phyloP scores from a whole-genome alignment of 2,888 invertebrate species.

The Cryptus armator region DNA sequence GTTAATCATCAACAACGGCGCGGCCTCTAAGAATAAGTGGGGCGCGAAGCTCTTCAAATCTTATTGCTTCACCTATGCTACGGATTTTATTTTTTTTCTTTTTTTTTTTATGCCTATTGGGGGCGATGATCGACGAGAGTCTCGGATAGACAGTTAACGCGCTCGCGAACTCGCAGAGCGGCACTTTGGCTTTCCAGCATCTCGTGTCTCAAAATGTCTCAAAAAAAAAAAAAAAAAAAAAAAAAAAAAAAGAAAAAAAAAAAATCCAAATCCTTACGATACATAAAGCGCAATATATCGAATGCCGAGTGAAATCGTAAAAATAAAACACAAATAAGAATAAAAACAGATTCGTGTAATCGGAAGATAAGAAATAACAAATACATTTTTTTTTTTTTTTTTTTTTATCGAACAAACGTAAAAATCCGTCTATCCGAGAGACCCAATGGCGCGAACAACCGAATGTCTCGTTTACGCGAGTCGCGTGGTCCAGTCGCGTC shows the following conservation, averaged over 20 bases:
- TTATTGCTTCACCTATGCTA: constrained; percentile 76
- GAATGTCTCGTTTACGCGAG: constrained; percentile 46
- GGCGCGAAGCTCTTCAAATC: constrained; percentile 77
- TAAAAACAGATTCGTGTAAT: not conserved
- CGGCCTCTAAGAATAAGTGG: constrained; percentile 70
- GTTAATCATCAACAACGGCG: constrained; percentile 71
- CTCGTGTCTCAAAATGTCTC: not conserved
- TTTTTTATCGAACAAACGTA: not conserved
- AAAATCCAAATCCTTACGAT: not conserved
- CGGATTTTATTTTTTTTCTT: constrained; percentile 45
- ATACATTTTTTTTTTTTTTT: not conserved
- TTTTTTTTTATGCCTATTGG: constrained; percentile 62
- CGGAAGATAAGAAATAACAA: not conserved
- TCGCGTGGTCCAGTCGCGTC: constrained; percentile 31
- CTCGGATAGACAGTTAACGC: constrained; percentile 40
- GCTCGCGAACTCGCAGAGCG: not conserved
- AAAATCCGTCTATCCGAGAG: constrained; percentile 52
- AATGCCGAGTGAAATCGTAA: too few species aligned
- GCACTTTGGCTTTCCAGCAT: not conserved
- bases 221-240: not conserved
- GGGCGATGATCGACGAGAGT: constrained; percentile 53
- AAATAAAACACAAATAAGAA: not conserved
- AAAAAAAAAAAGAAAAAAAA: not conserved
- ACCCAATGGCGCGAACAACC: constrained; percentile 46
- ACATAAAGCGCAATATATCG: not conserved